phyloP scores from a whole-genome alignment of 2,888 invertebrate genomes.

The Myopa testacea region DNA sequence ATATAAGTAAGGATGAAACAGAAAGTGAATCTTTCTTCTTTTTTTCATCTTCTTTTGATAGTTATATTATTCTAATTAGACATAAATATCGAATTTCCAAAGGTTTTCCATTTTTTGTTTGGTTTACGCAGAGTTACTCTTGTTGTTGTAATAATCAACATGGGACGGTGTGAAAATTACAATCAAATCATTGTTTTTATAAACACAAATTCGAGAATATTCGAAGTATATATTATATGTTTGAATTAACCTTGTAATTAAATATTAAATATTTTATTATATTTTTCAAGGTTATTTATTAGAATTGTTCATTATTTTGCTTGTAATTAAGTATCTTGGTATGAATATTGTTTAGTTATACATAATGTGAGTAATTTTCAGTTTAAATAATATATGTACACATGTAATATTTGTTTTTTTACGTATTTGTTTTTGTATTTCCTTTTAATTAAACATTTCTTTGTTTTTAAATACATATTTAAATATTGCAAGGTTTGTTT shows the following conservation, averaged over 20 bases:
- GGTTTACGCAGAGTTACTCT: slow-evolving; percentile 34
- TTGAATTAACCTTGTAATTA: not conserved
- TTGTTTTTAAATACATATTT: slow-evolving; percentile 41
- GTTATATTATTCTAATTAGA: slow-evolving; percentile 39
- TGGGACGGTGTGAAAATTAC: slow-evolving; percentile 68
- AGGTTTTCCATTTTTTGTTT: not conserved
- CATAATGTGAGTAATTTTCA: no score
- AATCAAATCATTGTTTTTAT: slow-evolving; percentile 63
- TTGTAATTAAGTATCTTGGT: no score
- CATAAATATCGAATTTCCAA: not conserved
- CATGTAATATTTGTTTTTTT: slow-evolving; percentile 41
- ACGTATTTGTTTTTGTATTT: slow-evolving; percentile 19
- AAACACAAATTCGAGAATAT: not conserved
- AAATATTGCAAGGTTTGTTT: slow-evolving; percentile 48
- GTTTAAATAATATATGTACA: no score
- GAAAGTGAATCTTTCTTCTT: slow-evolving; percentile 7
- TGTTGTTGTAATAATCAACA: slow-evolving; percentile 56
- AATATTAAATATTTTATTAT: slow-evolving; percentile 5
- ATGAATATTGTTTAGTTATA: no score
- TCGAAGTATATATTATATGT: not conserved
- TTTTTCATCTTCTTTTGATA: slow-evolving; percentile 33
- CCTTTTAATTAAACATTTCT: slow-evolving; percentile 38
- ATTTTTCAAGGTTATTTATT: not conserved
- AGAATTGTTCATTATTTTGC: no score
- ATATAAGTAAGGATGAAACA: not conserved